A percentile compares a stretch with the other conserved stretches of the same genome.
Evolutionary conservation across 37 sponge, comb jelly and placozoan species (phyloP).

Genomic region (Tethya wilhelma): DNA sequence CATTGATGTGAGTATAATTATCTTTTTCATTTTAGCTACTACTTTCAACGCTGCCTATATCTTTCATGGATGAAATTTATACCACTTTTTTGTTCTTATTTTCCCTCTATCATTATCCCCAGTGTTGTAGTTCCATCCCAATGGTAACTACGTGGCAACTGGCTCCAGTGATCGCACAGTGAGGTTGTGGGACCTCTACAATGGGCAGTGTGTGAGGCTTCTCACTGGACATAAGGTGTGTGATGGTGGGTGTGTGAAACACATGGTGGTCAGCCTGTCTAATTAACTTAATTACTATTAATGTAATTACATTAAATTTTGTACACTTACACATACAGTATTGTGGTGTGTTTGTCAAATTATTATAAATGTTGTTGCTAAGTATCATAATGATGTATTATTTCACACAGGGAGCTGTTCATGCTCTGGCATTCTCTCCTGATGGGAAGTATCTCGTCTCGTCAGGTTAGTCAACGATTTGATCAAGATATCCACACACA

Average conservation of each 20-base stretch:
- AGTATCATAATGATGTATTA: background rate
- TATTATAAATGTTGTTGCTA: no score
- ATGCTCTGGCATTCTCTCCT: conserved; percentile 77
- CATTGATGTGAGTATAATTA: conserved; percentile 68
- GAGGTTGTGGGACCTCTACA: conserved; percentile 84
- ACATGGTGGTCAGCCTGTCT: no score
- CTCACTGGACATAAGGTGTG: conserved; percentile 91
- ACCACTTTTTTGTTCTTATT: background rate
- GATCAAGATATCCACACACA: no score
- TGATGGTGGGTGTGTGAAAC: background rate
- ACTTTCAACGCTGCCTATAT: background rate
- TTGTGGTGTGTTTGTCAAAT: no score
- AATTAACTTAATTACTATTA: no score
- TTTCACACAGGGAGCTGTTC: conserved; percentile 60
- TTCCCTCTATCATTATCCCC: no score
- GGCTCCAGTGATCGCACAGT: conserved; percentile 87
- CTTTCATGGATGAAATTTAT: background rate
- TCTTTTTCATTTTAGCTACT: background rate
- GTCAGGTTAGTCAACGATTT: conserved; percentile 63
- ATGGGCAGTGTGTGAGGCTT: conserved; percentile 86
- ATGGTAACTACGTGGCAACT: conserved; percentile 94
- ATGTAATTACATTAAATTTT: background rate
- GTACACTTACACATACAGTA: background rate
- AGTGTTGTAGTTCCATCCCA: conserved; percentile 88
- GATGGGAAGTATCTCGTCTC: conserved; percentile 88